Evolutionary conservation across 1,140 invertebrate genomes (phyloP).

Genomic region (Neelides sp.): DNA sequence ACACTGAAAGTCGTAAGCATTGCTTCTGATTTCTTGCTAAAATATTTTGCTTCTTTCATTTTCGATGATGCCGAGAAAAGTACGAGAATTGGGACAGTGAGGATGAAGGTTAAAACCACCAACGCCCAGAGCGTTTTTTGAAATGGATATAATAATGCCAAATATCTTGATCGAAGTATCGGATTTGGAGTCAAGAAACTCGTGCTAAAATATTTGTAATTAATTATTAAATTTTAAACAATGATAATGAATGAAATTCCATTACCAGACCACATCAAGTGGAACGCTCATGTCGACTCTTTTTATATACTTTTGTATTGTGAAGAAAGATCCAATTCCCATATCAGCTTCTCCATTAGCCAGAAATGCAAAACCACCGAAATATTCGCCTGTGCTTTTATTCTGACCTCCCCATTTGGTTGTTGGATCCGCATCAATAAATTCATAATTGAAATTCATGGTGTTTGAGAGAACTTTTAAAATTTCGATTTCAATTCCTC

Average conservation of each 20-base stretch:
- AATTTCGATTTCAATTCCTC: conserved; percentile 25
- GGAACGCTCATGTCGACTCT: conserved; percentile 61
- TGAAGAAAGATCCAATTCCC: conserved; percentile 61
- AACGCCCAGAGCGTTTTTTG: conserved; percentile 40
- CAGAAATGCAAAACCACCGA: conserved; percentile 33
- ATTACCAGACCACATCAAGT: conserved; percentile 64
- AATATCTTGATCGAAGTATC: conserved; percentile 63
- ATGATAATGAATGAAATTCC: too few relatives aligned
- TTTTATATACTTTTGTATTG: conserved; percentile 51
- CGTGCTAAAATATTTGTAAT: too few relatives aligned
- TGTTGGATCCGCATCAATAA: conserved; percentile 16
- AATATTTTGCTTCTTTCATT: conserved; percentile 11
- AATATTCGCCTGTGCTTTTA: conserved; percentile 2
- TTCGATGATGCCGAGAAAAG: conserved; percentile 4
- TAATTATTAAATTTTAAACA: too few relatives aligned
- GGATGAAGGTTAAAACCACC: conserved; percentile 17
- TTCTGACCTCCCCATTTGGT: conserved; percentile 11
- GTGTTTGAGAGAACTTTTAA: conserved; percentile 19
- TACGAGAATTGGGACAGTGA: conserved; percentile 18
- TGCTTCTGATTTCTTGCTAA: conserved; percentile 3
- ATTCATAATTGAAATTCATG: conserved; percentile 28
- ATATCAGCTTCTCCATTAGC: conserved; percentile 51
- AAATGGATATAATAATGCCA: conserved; percentile 64
- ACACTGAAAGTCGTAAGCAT: conserved; percentile 21
- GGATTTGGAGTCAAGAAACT: conserved; percentile 70